Percentiles rank a stretch among this genome's conserved stretches.
These are phyloP conservation scores for Tinea semifulvella DNA, from an alignment of 2,888 invertebrate species.

Conservation along the genomic window DNA sequence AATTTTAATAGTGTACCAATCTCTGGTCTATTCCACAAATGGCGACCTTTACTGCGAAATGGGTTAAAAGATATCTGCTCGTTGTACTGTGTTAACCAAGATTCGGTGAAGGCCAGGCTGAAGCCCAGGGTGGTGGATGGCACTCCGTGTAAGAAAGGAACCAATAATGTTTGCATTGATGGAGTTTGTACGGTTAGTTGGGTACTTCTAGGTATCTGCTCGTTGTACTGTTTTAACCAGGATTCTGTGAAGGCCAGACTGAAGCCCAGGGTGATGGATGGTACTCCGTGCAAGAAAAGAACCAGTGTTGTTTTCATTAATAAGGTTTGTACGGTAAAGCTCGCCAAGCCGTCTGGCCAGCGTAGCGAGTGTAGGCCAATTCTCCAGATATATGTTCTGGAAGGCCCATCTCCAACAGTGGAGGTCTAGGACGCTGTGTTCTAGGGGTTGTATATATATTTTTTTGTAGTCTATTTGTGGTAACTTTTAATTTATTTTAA, in stretches of 20 bases:
- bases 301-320: constrained; percentile 3
- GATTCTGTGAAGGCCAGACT: neutral
- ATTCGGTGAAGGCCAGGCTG: neutral
- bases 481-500: no score
- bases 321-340: constrained; percentile 6
- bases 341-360: no score
- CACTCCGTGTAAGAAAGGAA: neutral
- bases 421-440: no score
- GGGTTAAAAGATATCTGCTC: neutral
- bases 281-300: constrained; percentile 1
- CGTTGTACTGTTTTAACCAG: neutral
- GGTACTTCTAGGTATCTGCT: neutral
- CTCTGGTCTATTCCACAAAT: neutral
- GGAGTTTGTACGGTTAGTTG: constrained; percentile 10
- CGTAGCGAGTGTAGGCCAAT: no score
- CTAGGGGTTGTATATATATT: no score
- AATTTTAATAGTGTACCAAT: neutral
- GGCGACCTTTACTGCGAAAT: neutral
- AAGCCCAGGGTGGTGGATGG: neutral
- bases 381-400: no score
- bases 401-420: no score
- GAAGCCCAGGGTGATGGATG: neutral
- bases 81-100: neutral
- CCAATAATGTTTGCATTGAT: constrained; percentile 6
- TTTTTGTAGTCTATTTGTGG: no score